These are phyloP conservation scores for Macropis europaea DNA, from an alignment of 2,888 invertebrate genomes.

Conservation along the genomic window DNA sequence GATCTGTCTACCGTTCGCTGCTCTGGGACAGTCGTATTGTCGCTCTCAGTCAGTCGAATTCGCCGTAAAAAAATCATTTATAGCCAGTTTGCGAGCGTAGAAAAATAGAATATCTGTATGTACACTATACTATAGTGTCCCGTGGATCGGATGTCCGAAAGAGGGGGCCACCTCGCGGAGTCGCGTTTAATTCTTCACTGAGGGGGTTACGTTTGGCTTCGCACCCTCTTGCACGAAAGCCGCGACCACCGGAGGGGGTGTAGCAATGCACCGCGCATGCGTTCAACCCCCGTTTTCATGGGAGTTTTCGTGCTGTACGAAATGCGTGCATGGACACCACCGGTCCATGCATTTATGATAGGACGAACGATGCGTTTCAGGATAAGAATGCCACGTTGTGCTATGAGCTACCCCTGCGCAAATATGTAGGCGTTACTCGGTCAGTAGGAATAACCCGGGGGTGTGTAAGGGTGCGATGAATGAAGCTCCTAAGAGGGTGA, in stretches of 20 bases:
- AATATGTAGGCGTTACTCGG: slow-evolving; percentile 50
- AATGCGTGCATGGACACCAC: slow-evolving; percentile 15
- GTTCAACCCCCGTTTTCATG: slow-evolving; percentile 32
- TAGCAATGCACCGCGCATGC: slow-evolving; percentile 54
- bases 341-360: slow-evolving; percentile 9
- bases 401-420: slow-evolving; percentile 1
- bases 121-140: slow-evolving; percentile 49
- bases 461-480: slow-evolving; percentile 50
- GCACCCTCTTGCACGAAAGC: slow-evolving; percentile 53
- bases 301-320: slow-evolving; percentile 13
- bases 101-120: slow-evolving; percentile 61
- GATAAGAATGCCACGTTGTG: slow-evolving; percentile 22
- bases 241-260: slow-evolving; percentile 1
- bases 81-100: slow-evolving; percentile 50
- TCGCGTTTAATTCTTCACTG: slow-evolving; percentile 69
- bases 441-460: slow-evolving; percentile 47
- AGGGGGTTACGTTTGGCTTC: slow-evolving; percentile 63
- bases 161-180: slow-evolving; percentile 50
- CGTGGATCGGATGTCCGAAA: slow-evolving; percentile 37
- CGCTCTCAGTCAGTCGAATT: slow-evolving; percentile 37
- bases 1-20: slow-evolving; percentile 42
- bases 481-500: slow-evolving; percentile 30
- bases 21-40: slow-evolving; percentile 43
- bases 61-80: slow-evolving; percentile 58
- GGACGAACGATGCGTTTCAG: slow-evolving; percentile 35